A percentile compares a stretch with the other conserved stretches of the same genome.
phyloP scores from a whole-genome alignment of 53 echinoderm and acorn worm species.

The Luidia sarsii region DNA sequence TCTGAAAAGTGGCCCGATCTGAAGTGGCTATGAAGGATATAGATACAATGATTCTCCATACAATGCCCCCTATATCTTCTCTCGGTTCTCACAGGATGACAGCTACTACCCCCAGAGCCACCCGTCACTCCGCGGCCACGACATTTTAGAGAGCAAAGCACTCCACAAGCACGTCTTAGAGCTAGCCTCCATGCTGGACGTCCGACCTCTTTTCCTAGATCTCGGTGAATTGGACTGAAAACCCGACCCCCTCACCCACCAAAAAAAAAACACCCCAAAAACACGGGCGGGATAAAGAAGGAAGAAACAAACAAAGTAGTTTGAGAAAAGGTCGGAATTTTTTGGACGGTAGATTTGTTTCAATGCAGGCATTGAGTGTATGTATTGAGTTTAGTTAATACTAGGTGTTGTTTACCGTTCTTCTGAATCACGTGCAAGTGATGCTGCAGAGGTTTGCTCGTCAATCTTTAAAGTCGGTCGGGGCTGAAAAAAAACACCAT shows the following conservation, averaged over 20 bases:
- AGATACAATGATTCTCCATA: background rate
- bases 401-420: too few species aligned
- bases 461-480: too few species aligned
- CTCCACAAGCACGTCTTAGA: slow-evolving; percentile 90
- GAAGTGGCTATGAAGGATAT: too few species aligned
- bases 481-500: too few species aligned
- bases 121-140: slow-evolving; percentile 84
- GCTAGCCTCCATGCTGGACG: slow-evolving; percentile 97
- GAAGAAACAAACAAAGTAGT: too few species aligned
- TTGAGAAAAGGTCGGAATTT: background rate
- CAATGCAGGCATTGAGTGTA: slow-evolving; percentile 59
- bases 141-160: slow-evolving; percentile 81
- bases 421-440: too few species aligned
- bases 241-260: too few species aligned
- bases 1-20: too few species aligned
- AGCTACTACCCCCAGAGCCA: slow-evolving; percentile 93
- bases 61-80: background rate
- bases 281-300: too few species aligned
- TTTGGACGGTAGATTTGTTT: background rate
- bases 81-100: slow-evolving; percentile 61
- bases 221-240: slow-evolving; percentile 83
- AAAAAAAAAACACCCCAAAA: too few species aligned
- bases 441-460: too few species aligned
- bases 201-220: slow-evolving; percentile 86
- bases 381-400: too few species aligned